phyloP scores from a whole-genome alignment of 2,797 vertebrate species.

The Coilia nasus region DNA sequence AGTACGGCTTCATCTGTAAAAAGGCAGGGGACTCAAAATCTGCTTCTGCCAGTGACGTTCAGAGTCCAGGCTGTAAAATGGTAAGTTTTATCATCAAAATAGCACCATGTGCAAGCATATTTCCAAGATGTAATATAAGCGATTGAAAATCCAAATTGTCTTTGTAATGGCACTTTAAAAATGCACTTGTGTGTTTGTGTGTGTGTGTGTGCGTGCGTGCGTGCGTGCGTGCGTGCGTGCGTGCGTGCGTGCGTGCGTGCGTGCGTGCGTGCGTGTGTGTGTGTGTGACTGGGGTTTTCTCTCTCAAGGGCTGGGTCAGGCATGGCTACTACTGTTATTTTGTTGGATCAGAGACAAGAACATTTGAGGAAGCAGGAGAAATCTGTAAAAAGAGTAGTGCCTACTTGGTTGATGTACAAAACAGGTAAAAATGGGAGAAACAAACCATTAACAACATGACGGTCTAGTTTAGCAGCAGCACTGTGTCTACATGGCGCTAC shows the following conservation, averaged over 20 bases:
- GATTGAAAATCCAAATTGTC: too few relatives aligned
- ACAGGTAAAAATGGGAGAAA: constrained; percentile 72
- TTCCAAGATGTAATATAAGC: too few relatives aligned
- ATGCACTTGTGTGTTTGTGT: background rate
- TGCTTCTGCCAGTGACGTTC: constrained; percentile 53
- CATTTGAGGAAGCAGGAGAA: constrained; percentile 84
- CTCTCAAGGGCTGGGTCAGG: constrained; percentile 86
- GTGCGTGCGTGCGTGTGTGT: constrained; percentile 6
- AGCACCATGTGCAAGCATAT: too few relatives aligned
- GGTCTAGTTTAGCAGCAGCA: too few relatives aligned
- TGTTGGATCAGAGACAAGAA: constrained; percentile 78
- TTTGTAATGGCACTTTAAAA: too few relatives aligned
- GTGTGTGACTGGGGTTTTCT: too few relatives aligned
- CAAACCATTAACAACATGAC: too few relatives aligned
- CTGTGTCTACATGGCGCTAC: too few relatives aligned
- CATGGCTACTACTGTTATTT: constrained; percentile 89
- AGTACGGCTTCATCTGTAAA: constrained; percentile 87
- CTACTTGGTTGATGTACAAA: constrained; percentile 82
- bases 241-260: background rate
- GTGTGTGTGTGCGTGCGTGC: background rate
- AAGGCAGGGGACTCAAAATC: constrained; percentile 73
- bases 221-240: background rate
- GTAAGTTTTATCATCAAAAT: constrained; percentile 71
- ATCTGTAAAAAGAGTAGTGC: constrained; percentile 78
- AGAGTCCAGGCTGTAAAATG: constrained; percentile 78